These are phyloP conservation scores for Rousettus leschenaultii DNA, from an alignment of 2,113 vertebrate species.

Conservation along the genomic window DNA sequence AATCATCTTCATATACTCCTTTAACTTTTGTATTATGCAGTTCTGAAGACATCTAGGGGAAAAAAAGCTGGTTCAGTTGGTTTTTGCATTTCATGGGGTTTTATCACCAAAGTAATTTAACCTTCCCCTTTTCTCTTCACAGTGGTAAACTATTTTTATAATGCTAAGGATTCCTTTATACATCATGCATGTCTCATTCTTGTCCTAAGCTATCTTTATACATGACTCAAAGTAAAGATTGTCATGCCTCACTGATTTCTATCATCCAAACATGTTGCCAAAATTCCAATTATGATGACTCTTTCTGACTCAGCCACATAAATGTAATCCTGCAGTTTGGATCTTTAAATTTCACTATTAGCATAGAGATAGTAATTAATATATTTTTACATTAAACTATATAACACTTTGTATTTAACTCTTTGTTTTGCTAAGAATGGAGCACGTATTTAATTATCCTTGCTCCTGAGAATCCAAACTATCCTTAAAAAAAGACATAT, in stretches of 20 bases:
- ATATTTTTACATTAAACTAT: slow-evolving; percentile 44
- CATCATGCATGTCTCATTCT: slow-evolving; percentile 56
- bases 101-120: slow-evolving; percentile 67
- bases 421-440: slow-evolving; percentile 13
- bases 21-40: neutral
- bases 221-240: slow-evolving; percentile 65
- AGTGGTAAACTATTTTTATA: slow-evolving; percentile 61
- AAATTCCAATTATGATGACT: slow-evolving; percentile 70
- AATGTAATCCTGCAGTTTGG: slow-evolving; percentile 39
- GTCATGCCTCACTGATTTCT: slow-evolving; percentile 62
- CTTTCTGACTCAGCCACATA: slow-evolving; percentile 40
- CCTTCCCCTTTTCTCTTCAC: slow-evolving; percentile 59
- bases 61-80: slow-evolving; percentile 25
- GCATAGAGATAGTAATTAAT: slow-evolving; percentile 48
- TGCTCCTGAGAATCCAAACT: neutral
- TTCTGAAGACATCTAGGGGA: slow-evolving; percentile 55
- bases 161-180: slow-evolving; percentile 56
- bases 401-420: slow-evolving; percentile 24
- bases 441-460: slow-evolving; percentile 17
- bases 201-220: slow-evolving; percentile 64
- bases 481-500: neutral
- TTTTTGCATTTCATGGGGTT: slow-evolving; percentile 52
- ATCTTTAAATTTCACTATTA: slow-evolving; percentile 58
- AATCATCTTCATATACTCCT: slow-evolving; percentile 4
- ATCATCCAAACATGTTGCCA: slow-evolving; percentile 60